Base-by-base conservation (phyloP, 2,113 vertebrate species). In the Bagarius yarrelli region DNA sequence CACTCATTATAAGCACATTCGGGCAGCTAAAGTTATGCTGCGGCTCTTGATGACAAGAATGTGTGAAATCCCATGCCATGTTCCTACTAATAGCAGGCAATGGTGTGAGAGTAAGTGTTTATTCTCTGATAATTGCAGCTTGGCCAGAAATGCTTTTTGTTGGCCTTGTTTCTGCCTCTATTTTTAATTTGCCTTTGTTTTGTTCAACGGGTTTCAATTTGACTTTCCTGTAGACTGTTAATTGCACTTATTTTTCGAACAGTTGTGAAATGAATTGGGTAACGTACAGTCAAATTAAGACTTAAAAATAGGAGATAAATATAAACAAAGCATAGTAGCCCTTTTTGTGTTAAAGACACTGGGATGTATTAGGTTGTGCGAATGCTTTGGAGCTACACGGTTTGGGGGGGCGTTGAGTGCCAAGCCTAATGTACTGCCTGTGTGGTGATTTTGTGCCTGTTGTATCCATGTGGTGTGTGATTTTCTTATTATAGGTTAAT, bases 81-180 rank as follows among this genome's bases (percentile, higher is more conserved):
- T 67, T 81, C 30, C 61, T 36, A 69, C 80, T 69, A 81, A 81
- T 76, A 81, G 36, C 73, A 76, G 50, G 72, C 73, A 81, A 66
- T 76, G 73, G 72, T 81, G 80, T 75, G 66, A 81, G 59, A 56
- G 52, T 76, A 52, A 81, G 52, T 81, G 80, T 81, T 76, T 81
- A 69, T 73, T 81, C 61, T 76, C 60, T 59, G 80, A 76, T 81
- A 76, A 76, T 81, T 81, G 80, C 61, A 76, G 34, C 27, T 63
- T 40, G 72, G 71, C 69, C 80, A 74, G 64, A 55, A 79, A 34
- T 79, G 77, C n/a, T 66, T 60, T 44, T n/a, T 71, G 18, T 50
- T 71, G 78, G 50, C 32, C 70, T 75, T 76, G 61, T 52, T 76
- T 81, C 76, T 81, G 23, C 30, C 47, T 53, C 21, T 72, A 32